Conservation (phyloP, 2,797 vertebrate species). For the Gymnothorax javanicus region DNA sequence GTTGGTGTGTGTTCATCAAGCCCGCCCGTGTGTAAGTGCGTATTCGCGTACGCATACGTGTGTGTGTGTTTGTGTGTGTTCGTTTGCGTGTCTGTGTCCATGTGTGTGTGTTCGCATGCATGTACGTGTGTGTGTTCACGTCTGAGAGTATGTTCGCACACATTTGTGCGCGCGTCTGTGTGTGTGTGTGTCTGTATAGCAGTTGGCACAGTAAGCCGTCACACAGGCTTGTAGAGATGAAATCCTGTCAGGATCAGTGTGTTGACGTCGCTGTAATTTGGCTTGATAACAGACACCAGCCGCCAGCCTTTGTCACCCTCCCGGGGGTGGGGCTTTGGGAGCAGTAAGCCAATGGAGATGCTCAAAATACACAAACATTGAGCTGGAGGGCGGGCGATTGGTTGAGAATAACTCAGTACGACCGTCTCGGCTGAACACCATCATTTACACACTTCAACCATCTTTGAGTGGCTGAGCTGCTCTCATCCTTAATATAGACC, state of each 20-base stretch:
- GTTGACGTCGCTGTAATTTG: slow-evolving; percentile 75
- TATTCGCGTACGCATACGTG: background rate
- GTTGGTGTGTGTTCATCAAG: too few species aligned
- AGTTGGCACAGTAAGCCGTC: slow-evolving; percentile 55
- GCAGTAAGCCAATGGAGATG: slow-evolving; percentile 56
- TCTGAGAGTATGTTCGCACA: background rate
- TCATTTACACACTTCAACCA: slow-evolving; percentile 42
- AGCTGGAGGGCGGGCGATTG: slow-evolving; percentile 32
- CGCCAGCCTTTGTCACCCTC: slow-evolving; percentile 31
- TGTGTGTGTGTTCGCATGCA: slow-evolving; percentile 30
- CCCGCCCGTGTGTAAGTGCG: too few species aligned
- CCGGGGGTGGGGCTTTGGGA: slow-evolving; percentile 46
- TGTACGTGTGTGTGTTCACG: background rate
- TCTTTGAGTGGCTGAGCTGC: slow-evolving; percentile 13
- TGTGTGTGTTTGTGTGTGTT: background rate
- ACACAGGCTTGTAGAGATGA: slow-evolving; percentile 65
- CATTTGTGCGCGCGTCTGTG: slow-evolving; percentile 16
- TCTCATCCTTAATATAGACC: slow-evolving; percentile 36
- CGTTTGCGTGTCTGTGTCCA: background rate
- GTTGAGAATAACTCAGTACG: slow-evolving; percentile 37
- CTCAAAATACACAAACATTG: slow-evolving; percentile 59
- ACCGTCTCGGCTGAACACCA: slow-evolving; percentile 45
- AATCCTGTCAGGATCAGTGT: slow-evolving; percentile 64
- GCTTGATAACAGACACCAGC: slow-evolving; percentile 62
- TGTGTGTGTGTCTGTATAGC: slow-evolving; percentile 23